phyloP scores from a whole-genome alignment of 2,888 invertebrate species.

The Amiota communis region DNA sequence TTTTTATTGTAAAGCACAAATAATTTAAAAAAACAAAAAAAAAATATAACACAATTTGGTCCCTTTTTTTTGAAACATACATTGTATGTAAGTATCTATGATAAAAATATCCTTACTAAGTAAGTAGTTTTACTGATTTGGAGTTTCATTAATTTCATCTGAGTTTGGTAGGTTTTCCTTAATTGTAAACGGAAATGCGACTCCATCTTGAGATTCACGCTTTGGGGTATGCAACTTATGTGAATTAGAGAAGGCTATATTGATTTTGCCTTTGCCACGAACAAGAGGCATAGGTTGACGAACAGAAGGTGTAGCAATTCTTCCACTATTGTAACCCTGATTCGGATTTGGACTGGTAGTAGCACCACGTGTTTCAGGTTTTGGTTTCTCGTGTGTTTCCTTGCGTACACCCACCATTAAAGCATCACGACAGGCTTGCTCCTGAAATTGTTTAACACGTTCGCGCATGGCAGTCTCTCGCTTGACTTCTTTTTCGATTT shows the following conservation, averaged over 20 bases:
- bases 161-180: slow-evolving; percentile 22
- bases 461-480: slow-evolving; percentile 68
- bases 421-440: slow-evolving; percentile 62
- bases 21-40: too few species aligned
- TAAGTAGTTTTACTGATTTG: not conserved
- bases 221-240: slow-evolving; percentile 64
- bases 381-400: slow-evolving; percentile 55
- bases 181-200: slow-evolving; percentile 53
- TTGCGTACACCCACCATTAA: slow-evolving; percentile 64
- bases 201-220: slow-evolving; percentile 67
- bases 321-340: slow-evolving; percentile 35
- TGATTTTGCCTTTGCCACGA: slow-evolving; percentile 65
- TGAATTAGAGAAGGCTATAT: slow-evolving; percentile 65
- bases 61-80: too few species aligned
- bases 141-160: slow-evolving; percentile 17
- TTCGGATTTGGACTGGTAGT: slow-evolving; percentile 31
- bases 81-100: too few species aligned
- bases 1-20: too few species aligned
- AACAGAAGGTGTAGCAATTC: slow-evolving; percentile 57
- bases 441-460: slow-evolving; percentile 66
- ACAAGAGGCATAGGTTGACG: slow-evolving; percentile 59
- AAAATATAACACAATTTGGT: too few species aligned
- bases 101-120: not conserved
- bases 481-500: slow-evolving; percentile 67
- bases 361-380: slow-evolving; percentile 18